Evolutionary conservation across 2,888 invertebrate genomes (phyloP), one percentile per base, ranked within the genome.

Genomic region (Parnassius orleans): DNA sequence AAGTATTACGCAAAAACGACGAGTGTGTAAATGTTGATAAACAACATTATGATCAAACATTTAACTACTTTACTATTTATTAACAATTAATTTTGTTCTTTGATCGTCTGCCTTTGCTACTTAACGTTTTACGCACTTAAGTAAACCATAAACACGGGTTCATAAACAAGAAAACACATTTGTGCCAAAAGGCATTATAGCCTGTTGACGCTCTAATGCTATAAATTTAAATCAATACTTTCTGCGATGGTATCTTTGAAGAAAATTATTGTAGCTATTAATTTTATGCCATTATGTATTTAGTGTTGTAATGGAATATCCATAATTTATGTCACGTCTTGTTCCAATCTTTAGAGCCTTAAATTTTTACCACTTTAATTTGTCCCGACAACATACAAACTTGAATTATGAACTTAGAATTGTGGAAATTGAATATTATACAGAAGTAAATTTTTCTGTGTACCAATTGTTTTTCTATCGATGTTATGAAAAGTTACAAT

Each of bases 161-260:
- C 43, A 58, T 63, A 63, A 63, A 63, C 53, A 63, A 58, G 43
- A 48, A 50, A 46, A 47, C 47, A 24, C 62, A 53, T 63, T 63
- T 58, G 58, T 54, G 62, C 57, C 58, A 58, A 51, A 58, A 63
- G 51, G 50, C 58, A 55, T 63, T 54, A 63, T 55, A 12, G 50
- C 54, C 24, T 33, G 58, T 63, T 63, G 58, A 58, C 63, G 58
- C 63, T 58, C 50, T 46, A 58, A 48, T 41, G 54, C 46, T n/a
- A 46, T 58, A 58, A 54, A 63, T 57, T 57, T 48, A 51, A 58
- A 58, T 58, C 42, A 51, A 54, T 51, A 55, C 54, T 46, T 53
- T 47, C 42, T 24, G 53, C 14, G 10, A 52, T 47, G 47, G 53
- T 43, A 53, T 43, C 48, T 9, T 24, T 24, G 19, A 55, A 54